Base-by-base conservation (phyloP, 92 coral and sea anemone species). In the Parazoanthus darwini region DNA sequence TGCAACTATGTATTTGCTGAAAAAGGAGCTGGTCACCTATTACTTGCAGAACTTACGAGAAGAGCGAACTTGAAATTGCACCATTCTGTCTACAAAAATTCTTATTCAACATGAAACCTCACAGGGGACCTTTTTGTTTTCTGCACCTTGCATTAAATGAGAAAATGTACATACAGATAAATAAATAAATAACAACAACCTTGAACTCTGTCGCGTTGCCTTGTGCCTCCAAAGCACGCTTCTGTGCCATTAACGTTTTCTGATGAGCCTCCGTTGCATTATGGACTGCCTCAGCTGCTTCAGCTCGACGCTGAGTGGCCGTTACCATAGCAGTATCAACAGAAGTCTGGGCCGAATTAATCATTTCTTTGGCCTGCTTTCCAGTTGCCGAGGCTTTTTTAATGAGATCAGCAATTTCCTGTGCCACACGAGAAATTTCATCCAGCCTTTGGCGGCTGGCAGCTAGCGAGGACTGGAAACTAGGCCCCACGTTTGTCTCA, bases 201-300 rank as follows among this genome's bases (percentile, higher is more conserved):
- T 92, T 91, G 79, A 97, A 97, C 59, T 91, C 95, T 37, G 82
- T 71, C 13, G 98, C 92, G 20, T 85, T 63, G 22, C 79, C 80
- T 91, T 76, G 88, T 59, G 97, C 94, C 51, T 82, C 92, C 18
- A 74, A 73, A 54, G 98, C 93, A 26, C 71, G 88, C 16, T 54
- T 74, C 37, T 88, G 82, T 16, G 91, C 94, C 75, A 78, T 90
- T 67, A 88, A 42, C 43, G 94, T 90, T 16, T 89, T 82, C 18
- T 86, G 86, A 50, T 81, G 91, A 5, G 94, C 99, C 36, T 43
- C 80, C 35, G 82, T 39, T 25, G 96, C 94, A 86, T 91, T 90
- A 35, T 86, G 66, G 33, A 89, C 78, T 77, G 98, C 95, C 42
- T 65, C 58, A 56, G 90, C 78, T 20, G 99, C 95, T 81, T 94